phyloP scores from a whole-genome alignment of 1,140 invertebrate genomes.

The Caenorhabditis briggsae region DNA sequence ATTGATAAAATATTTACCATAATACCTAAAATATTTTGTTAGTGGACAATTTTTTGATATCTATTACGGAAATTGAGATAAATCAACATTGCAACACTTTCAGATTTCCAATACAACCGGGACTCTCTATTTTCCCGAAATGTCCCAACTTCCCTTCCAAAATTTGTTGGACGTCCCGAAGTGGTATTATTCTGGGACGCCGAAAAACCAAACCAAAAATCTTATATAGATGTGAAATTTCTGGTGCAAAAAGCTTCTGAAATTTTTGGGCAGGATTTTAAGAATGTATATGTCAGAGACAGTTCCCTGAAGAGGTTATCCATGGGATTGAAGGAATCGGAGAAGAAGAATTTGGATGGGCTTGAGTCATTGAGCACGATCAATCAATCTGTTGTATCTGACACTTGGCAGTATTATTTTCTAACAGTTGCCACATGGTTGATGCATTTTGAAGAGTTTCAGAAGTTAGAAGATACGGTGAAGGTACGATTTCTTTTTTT shows the following conservation, averaged over 20 bases:
- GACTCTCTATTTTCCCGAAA: background rate
- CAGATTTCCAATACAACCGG: constrained; percentile 36
- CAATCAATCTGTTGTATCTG: background rate
- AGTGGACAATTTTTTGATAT: too few relatives aligned
- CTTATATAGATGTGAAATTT: background rate
- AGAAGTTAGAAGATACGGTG: background rate
- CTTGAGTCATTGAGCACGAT: background rate
- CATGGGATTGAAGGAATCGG: background rate
- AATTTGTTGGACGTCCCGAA: background rate
- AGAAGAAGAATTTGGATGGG: background rate
- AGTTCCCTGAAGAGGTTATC: constrained; percentile 1
- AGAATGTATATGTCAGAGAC: background rate
- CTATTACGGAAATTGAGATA: too few relatives aligned
- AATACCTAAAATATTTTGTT: too few relatives aligned
- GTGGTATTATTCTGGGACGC: constrained; percentile 27
- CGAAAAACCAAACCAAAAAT: background rate
- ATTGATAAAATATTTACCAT: too few relatives aligned
- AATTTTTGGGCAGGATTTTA: background rate
- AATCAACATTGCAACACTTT: background rate
- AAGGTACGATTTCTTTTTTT: too few relatives aligned
- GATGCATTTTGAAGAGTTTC: constrained; percentile 5
- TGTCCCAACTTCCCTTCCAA: background rate
- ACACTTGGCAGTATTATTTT: constrained; percentile 11
- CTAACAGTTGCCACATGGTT: background rate
- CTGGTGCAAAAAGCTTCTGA: background rate